phyloP scores from a whole-genome alignment of 2,797 vertebrate genomes.

The Lagocephalus sceleratus region DNA sequence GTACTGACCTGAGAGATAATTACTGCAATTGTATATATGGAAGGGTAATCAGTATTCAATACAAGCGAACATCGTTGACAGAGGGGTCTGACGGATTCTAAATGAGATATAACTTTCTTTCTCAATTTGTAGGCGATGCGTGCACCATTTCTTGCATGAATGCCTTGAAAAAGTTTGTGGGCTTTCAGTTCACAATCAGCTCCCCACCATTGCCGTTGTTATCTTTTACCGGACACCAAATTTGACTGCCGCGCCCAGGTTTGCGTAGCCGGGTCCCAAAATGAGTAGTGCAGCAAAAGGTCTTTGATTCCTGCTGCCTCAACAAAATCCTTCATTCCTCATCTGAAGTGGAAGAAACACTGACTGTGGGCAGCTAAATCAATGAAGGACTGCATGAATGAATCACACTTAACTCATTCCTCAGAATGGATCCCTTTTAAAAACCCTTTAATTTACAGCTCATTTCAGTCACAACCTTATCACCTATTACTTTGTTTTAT shows the following conservation, averaged over 20 bases:
- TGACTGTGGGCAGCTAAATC: conserved; percentile 41
- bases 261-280: conserved; percentile 1
- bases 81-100: neutral
- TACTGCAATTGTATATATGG: neutral
- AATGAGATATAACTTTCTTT: conserved; percentile 3
- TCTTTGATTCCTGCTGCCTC: neutral
- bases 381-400: conserved; percentile 27
- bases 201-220: neutral
- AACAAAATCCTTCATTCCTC: conserved; percentile 27
- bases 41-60: neutral
- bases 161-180: conserved; percentile 23
- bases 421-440: conserved; percentile 25
- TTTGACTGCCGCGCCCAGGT: neutral
- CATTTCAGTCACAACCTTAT: neutral
- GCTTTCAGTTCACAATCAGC: neutral
- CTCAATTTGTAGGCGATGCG: conserved; percentile 30
- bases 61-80: neutral
- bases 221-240: conserved; percentile 5
- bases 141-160: conserved; percentile 25
- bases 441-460: conserved; percentile 11
- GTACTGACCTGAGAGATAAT: neutral
- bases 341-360: conserved; percentile 16
- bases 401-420: conserved; percentile 23
- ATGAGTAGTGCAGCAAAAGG: neutral
- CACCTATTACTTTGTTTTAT: neutral